Base-by-base conservation (phyloP, 1,140 invertebrate species). In the Ostrea denselamellosa region DNA sequence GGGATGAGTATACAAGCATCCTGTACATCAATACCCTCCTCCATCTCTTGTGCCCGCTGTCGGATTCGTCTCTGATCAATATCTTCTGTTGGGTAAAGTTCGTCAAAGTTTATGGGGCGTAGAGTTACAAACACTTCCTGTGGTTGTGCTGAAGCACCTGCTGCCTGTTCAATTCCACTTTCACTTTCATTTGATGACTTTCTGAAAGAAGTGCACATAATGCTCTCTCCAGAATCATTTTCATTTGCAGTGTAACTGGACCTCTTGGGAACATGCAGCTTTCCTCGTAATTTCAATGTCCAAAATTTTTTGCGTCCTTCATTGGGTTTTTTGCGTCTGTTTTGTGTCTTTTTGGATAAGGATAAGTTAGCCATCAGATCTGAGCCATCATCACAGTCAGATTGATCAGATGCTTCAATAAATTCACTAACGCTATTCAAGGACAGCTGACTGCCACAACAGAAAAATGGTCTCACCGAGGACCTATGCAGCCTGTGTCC, bases 1-100 rank as follows among this genome's bases (percentile, higher is more conserved):
- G 82, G 86, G 22, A 90, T 62, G 88, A 87, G 90, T 14, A 90
- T 83, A 34, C 68, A 77, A 12, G 68, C 68, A 62, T 90, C 77
- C 22, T 68, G 53, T 9, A 90, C 8, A 52, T 91, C 97, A 0
- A 97, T 96, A 0, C 97, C 97, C 93, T 97, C 96, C 89, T 96
- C 96, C 94, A 97, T 97, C 95, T 97, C 97, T 87, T 96, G 95
- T 1, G 97, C 97, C 90, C 97, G 94, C 92, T 97, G 96, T 81
- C 96, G 94, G 85, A 96, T 95, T 25, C 96, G 96, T 86, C 96
- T 95, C 94, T 97, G 97, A 93, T 97, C 97, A 91, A 96, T 96
- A 94, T 97, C 97, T 91, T 96, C 96, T 91, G 96, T 96, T 19
- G 92, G 92, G 77, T 92, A 93, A 28, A 92, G 83, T 56, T 89